Percentiles rank a stretch among this genome's conserved stretches.
Evolutionary conservation across 1,140 invertebrate genomes (phyloP).

Genomic region (Aethina tumida): DNA sequence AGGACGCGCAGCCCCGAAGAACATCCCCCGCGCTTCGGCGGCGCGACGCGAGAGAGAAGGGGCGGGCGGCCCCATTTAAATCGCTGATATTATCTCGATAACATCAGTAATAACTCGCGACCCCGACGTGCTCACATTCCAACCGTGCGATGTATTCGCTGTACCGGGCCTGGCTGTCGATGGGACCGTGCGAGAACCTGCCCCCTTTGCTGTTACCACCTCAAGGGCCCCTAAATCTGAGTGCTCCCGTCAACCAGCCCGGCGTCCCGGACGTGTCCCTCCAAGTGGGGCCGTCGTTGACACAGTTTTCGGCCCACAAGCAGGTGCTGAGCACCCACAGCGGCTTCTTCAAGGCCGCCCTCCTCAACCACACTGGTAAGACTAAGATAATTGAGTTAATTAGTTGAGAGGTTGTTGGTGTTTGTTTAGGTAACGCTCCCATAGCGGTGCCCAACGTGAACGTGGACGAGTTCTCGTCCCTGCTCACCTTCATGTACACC

Average conservation of each 20-base stretch:
- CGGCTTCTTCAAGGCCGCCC: slow-evolving; percentile 53
- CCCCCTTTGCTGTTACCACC: slow-evolving; percentile 21
- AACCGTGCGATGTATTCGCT: slow-evolving; percentile 45
- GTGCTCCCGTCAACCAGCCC: slow-evolving; percentile 19
- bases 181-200: slow-evolving; percentile 23
- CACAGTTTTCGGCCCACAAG: slow-evolving; percentile 59
- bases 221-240: slow-evolving; percentile 32
- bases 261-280: slow-evolving; percentile 52
- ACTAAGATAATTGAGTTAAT: too few relatives aligned
- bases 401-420: too few relatives aligned
- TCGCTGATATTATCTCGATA: too few relatives aligned
- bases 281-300: slow-evolving; percentile 49
- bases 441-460: slow-evolving; percentile 47
- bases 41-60: too few relatives aligned
- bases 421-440: slow-evolving; percentile 24
- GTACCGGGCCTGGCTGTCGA: slow-evolving; percentile 52
- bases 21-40: too few relatives aligned
- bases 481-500: slow-evolving; percentile 69
- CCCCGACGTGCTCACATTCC: too few relatives aligned
- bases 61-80: too few relatives aligned
- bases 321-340: slow-evolving; percentile 57
- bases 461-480: slow-evolving; percentile 58
- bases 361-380: slow-evolving; percentile 32
- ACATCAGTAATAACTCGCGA: neutral
- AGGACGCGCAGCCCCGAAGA: too few relatives aligned